Conservation (phyloP, 2,797 vertebrate species). For the Falco biarmicus region DNA sequence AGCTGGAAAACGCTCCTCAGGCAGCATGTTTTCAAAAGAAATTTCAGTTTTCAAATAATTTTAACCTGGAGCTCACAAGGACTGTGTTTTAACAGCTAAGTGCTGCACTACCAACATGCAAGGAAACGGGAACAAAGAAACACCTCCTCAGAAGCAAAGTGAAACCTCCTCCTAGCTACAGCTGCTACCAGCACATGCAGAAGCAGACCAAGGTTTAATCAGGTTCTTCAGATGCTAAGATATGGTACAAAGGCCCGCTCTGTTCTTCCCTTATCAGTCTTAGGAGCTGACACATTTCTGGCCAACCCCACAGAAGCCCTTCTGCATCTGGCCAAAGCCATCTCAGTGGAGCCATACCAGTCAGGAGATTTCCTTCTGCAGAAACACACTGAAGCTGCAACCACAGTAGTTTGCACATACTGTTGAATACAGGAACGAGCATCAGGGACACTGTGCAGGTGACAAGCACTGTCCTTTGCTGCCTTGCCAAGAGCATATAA, state of each 20-base stretch:
- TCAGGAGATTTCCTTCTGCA: neutral
- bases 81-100: neutral
- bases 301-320: neutral
- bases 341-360: neutral
- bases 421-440: neutral
- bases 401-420: neutral
- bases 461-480: neutral
- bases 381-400: neutral
- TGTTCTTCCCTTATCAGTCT: neutral
- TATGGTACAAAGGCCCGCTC: neutral
- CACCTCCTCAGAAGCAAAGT: neutral
- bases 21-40: neutral
- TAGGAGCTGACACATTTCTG: neutral
- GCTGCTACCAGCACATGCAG: neutral
- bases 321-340: accelerated
- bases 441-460: neutral
- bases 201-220: neutral
- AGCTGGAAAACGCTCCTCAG: neutral
- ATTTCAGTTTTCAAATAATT: neutral
- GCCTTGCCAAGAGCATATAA: neutral
- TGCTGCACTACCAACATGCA: neutral
- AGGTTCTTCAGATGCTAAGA: neutral
- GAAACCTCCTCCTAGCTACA: neutral
- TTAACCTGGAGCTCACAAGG: neutral
- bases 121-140: neutral